These are phyloP conservation scores for Brachionus paranguensis DNA, from an alignment of 1,140 invertebrate genomes.

Conservation along the genomic window DNA sequence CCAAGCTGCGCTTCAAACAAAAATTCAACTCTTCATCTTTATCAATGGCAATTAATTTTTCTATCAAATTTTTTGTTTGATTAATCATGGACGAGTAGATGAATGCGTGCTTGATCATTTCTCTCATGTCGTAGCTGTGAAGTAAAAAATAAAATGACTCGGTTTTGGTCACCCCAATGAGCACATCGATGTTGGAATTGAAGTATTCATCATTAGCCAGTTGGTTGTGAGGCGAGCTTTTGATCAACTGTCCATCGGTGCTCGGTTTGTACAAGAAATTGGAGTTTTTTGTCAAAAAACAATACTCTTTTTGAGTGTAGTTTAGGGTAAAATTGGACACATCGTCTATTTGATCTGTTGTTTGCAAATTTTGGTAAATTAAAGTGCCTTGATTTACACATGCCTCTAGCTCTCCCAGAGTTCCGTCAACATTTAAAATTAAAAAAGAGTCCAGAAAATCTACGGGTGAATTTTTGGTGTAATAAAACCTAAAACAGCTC, in stretches of 20 bases:
- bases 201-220: neutral
- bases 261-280: neutral
- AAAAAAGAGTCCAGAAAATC: neutral
- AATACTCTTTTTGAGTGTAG: neutral
- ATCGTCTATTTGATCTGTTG: neutral
- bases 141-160: slow-evolving; percentile 33
- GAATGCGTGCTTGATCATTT: neutral
- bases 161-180: neutral
- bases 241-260: neutral
- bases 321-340: neutral
- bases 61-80: neutral
- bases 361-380: neutral
- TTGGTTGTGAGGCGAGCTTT: neutral
- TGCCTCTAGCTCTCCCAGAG: neutral
- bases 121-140: slow-evolving; percentile 4
- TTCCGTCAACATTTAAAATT: neutral
- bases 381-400: neutral
- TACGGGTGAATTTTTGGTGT: neutral
- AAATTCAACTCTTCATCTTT: neutral
- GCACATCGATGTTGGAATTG: neutral
- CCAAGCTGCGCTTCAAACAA: neutral
- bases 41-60: neutral
- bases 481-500: neutral
- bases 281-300: slow-evolving; percentile 30
- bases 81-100: neutral